A percentile compares a stretch with the other conserved stretches of the same genome.
phyloP scores from a whole-genome alignment of 2,888 invertebrate genomes.

The Eumerus sabulonum region DNA sequence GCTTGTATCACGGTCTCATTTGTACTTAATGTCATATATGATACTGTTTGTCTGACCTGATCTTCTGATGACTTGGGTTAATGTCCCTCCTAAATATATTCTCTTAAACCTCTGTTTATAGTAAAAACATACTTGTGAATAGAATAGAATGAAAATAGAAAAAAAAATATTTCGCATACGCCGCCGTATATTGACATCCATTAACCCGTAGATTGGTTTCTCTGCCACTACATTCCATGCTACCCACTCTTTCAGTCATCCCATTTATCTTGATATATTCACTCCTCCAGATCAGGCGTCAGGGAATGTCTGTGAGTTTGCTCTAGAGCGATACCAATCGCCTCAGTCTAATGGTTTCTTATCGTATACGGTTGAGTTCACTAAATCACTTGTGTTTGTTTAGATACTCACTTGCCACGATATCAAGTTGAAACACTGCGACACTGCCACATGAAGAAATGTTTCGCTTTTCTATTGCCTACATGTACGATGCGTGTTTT shows the following conservation, averaged over 20 bases:
- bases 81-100: too few species aligned
- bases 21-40: too few species aligned
- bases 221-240: background rate
- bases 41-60: too few species aligned
- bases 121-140: too few species aligned
- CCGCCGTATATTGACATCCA: background rate
- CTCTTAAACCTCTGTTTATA: too few species aligned
- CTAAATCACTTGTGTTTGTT: slow-evolving; percentile 18
- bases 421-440: slow-evolving; percentile 2
- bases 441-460: too few species aligned
- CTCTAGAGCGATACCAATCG: slow-evolving; percentile 32
- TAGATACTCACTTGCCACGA: slow-evolving; percentile 4
- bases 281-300: background rate
- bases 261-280: too few species aligned
- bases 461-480: too few species aligned
- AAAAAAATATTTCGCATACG: background rate
- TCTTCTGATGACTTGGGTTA: too few species aligned
- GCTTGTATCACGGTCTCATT: too few species aligned
- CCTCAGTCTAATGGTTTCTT: slow-evolving; percentile 25
- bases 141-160: too few species aligned
- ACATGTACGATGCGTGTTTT: too few species aligned
- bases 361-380: slow-evolving; percentile 7
- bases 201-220: background rate
- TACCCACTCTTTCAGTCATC: background rate
- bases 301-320: slow-evolving; percentile 25